Base-by-base conservation (phyloP, 37 sponge, comb jelly and placozoan genomes). In the Spongilla lacustris region DNA sequence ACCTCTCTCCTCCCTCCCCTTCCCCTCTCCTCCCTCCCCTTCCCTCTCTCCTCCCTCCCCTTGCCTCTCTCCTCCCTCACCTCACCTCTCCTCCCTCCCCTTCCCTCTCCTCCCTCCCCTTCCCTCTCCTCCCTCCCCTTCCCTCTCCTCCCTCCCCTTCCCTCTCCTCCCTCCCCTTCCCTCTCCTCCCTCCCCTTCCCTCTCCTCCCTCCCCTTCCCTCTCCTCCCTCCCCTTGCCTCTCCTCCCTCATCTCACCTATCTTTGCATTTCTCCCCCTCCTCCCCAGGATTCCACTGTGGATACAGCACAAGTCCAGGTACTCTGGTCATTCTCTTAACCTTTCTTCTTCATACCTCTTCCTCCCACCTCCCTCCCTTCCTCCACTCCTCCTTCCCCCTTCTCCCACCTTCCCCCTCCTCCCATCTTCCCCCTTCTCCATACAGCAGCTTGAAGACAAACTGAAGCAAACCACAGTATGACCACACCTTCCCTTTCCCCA, bases 121-220 rank as follows among this genome's bases (percentile, higher is more conserved):
- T 38, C n/a, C 24, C 37, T 6, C 24, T 69, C 74, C 58, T 77
- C 72, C 27, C 27, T 67, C 0, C 32, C 32, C 68, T 78, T 77
- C 50, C 86, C 86, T 19, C 86, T 78, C 32, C 21, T 13, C 68
- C 29, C 27, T 68, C 27, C 21, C 68, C 68, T 66, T 68, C 30
- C 31, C 46, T 10, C 23, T 36, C 34, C 82, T 71, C 33, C 34
- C 75, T 5, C 75, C 23, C 2, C 31, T 4, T 23, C 33, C 33
- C 75, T 31, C 2, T 29, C 17, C 46, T 9, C 78, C 24, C 11
- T 49, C 41, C 14, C 78, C 78, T 11, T 24, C 78, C 36, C 46
- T 49, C 78, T 68, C 31, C 67, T 32, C 9, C 32, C 30, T 66
- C 11, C 71, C 46, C 28, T 71, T 69, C 72, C 32, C 35, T 10